phyloP scores from a whole-genome alignment of 2,888 invertebrate species.

The Myopa tessellatipennis region DNA sequence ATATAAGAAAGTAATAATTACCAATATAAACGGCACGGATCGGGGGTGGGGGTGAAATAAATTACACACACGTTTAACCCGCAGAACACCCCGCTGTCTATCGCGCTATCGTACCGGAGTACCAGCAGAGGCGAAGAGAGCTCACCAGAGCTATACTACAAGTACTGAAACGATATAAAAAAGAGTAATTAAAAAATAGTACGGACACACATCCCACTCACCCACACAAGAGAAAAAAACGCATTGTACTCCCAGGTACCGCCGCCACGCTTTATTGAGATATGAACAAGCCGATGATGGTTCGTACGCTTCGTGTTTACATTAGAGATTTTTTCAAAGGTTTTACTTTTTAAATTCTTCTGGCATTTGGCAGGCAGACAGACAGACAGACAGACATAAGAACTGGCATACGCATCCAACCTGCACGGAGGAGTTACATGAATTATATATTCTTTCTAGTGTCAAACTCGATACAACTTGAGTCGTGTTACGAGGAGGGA shows the following conservation, averaged over 20 bases:
- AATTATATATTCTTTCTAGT: neutral
- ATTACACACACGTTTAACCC: constrained; percentile 46
- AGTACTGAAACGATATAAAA: neutral
- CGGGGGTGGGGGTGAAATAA: constrained; percentile 48
- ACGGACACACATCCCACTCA: neutral
- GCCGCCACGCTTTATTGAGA: constrained; percentile 40
- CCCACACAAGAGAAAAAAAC: neutral
- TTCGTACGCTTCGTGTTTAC: constrained; percentile 34
- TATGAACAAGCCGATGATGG: neutral
- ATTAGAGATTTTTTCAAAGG: constrained; percentile 7
- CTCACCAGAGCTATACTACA: neutral
- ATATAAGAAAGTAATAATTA: constrained; percentile 59
- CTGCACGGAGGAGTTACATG: neutral
- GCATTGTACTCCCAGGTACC: constrained; percentile 6
- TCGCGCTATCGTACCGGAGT: neutral
- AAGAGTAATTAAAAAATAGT: neutral
- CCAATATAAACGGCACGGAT: constrained; percentile 49
- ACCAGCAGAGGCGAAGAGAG: constrained; percentile 20
- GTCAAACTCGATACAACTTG: constrained; percentile 5
- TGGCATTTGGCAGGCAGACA: neutral
- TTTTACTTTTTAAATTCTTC: neutral
- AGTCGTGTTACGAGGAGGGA: neutral
- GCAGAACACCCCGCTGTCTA: constrained; percentile 8
- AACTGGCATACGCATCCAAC: neutral
- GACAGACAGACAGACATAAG: neutral